Conservation (phyloP, 2,113 vertebrate genomes). For the Nycticorax nycticorax region DNA sequence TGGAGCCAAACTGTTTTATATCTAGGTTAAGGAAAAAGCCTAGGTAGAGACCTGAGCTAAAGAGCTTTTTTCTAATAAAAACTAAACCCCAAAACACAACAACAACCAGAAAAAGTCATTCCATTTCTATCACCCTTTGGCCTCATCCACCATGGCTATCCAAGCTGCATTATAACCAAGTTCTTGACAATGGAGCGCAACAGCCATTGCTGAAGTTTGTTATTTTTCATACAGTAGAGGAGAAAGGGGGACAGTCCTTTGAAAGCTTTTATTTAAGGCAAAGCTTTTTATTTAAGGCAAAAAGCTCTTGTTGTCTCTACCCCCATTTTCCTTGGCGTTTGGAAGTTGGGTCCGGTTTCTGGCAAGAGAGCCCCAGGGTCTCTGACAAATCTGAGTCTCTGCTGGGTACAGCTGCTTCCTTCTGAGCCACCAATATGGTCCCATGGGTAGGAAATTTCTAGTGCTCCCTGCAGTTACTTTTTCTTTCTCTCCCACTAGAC, state of each 20-base stretch:
- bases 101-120: neutral
- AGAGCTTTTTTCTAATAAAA: neutral
- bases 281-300: neutral
- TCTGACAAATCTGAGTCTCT: neutral
- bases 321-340: neutral
- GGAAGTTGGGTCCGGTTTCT: neutral
- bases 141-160: neutral
- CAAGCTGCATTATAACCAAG: neutral
- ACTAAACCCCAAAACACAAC: neutral
- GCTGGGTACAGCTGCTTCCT: neutral
- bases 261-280: neutral
- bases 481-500: neutral
- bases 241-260: neutral
- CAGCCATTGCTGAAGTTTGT: neutral
- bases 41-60: constrained; percentile 10
- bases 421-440: neutral
- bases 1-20: constrained; percentile 55
- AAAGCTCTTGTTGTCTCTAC: neutral
- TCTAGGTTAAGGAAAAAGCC: neutral
- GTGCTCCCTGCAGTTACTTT: neutral
- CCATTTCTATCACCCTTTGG: neutral
- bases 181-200: neutral
- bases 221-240: neutral
- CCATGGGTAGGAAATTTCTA: neutral
- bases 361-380: neutral